phyloP scores from a whole-genome alignment of 2,888 invertebrate species.

The Ennomos fuscantarius region DNA sequence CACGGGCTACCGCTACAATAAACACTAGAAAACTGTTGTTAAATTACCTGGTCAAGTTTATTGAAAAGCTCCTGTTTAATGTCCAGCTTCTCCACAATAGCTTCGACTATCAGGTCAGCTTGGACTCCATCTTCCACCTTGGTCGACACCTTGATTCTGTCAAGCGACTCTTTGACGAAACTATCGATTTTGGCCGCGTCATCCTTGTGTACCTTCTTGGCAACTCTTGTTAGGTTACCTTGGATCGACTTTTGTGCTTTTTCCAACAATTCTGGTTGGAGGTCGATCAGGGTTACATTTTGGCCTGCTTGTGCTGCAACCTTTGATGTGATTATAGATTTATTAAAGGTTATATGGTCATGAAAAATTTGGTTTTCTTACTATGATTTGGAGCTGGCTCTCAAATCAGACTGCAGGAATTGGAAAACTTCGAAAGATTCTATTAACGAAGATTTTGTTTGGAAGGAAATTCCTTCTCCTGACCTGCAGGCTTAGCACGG shows the following conservation, averaged over 20 bases:
- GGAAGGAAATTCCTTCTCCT: too few relatives aligned
- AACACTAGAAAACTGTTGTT: neutral
- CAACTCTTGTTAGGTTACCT: constrained; percentile 89
- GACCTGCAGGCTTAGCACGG: too few relatives aligned
- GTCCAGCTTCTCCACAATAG: constrained; percentile 93
- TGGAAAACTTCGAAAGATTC: too few relatives aligned
- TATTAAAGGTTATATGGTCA: too few relatives aligned
- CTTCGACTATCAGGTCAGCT: constrained; percentile 92
- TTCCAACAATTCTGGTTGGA: constrained; percentile 88
- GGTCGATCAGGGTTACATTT: constrained; percentile 92
- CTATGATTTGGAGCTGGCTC: too few relatives aligned
- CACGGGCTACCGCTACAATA: too few relatives aligned
- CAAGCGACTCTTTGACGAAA: constrained; percentile 86
- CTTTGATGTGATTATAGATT: constrained; percentile 82
- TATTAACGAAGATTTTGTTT: too few relatives aligned
- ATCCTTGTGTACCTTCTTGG: constrained; percentile 90
- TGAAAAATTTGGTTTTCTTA: too few relatives aligned
- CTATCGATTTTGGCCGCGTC: constrained; percentile 87
- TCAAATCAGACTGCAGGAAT: too few relatives aligned
- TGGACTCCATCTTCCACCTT: constrained; percentile 86
- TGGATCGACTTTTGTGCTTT: constrained; percentile 90
- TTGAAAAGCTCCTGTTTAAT: constrained; percentile 91
- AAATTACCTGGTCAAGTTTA: constrained; percentile 87
- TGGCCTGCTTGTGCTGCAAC: constrained; percentile 94
- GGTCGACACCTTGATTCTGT: constrained; percentile 83